Evolutionary conservation across 2,797 vertebrate species (phyloP).

Genomic region (Eulemur albifrons): DNA sequence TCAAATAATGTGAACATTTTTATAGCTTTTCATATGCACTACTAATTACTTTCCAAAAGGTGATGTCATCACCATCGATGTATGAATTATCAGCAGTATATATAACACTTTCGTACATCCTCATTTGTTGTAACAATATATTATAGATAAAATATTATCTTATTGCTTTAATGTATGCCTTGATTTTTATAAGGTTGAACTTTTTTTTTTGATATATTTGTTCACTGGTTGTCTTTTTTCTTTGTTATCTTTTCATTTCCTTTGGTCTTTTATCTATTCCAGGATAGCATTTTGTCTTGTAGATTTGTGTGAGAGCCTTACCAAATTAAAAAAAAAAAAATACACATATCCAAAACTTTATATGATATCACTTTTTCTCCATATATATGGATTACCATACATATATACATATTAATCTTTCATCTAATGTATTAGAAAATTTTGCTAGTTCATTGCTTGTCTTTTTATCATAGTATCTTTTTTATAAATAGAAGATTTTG

Average conservation of each 20-base stretch:
- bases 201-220: background rate
- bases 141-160: background rate
- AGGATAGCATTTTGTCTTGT: background rate
- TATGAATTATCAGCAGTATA: background rate
- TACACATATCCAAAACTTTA: background rate
- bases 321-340: background rate
- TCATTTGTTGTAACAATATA: background rate
- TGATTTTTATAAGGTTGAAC: background rate
- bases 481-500: background rate
- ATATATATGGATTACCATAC: background rate
- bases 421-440: background rate
- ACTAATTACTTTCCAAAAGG: slow-evolving; percentile 9
- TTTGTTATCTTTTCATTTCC: background rate
- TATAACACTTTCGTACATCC: background rate
- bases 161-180: background rate
- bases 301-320: background rate
- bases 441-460: background rate
- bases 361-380: background rate
- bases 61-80: background rate
- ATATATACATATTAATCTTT: background rate
- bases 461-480: background rate
- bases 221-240: background rate
- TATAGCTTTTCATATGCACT: background rate
- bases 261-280: background rate
- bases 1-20: slow-evolving; percentile 1